Base-by-base conservation (phyloP, 2,113 vertebrate species). In the Hirundichthys speculiger region DNA sequence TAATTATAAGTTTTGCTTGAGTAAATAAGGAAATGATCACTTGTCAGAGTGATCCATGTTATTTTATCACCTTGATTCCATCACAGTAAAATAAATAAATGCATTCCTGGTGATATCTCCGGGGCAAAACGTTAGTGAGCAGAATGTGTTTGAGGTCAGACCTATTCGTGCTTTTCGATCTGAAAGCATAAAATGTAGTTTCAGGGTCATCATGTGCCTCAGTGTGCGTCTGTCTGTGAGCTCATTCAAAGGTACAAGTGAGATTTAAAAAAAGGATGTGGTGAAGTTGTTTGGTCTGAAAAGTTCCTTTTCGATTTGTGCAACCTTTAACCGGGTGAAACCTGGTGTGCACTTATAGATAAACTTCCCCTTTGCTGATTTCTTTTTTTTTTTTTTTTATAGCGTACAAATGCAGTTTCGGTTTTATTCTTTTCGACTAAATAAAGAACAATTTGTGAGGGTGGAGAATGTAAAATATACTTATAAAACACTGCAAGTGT, bases 201-300 rank as follows among this genome's bases (percentile, higher is more conserved):
- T 34, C 11, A 10, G 30, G 6, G 11, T 34, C 30, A 27, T 27
- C 3, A 6, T 38, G 13, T 38, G 2, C 2, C 18, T 39, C 11
- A 41, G 10, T 22, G 45, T 34, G 20, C 40, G 30, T n/a, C n/a
- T n/a, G n/a, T n/a, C n/a, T n/a, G n/a, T 15, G 34, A 0, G 0
- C 27, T 30, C 38, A 60, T 34, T 34, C 30, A 34, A 34, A 34
- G 30, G 30, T 15, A 45, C 1, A 19, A 38, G 34, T 58, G 66
- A 70, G 42, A 75, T 69, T 34, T 78, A 79, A 84, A 83, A 67
- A 83, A 64, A 71, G 77, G 85, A 87, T 87, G 74, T 80, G 71
- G 79, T 70, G 5, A 13, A 66, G 25, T 41, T 46, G 27, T 78
- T 54, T 9, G 39, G 22, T n/a, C 53, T 20, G 13, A 62, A 64